These are phyloP conservation scores for Cladorhizidae sp. DNA, from an alignment of 37 sponge, comb jelly and placozoan genomes.

Conservation along the genomic window DNA sequence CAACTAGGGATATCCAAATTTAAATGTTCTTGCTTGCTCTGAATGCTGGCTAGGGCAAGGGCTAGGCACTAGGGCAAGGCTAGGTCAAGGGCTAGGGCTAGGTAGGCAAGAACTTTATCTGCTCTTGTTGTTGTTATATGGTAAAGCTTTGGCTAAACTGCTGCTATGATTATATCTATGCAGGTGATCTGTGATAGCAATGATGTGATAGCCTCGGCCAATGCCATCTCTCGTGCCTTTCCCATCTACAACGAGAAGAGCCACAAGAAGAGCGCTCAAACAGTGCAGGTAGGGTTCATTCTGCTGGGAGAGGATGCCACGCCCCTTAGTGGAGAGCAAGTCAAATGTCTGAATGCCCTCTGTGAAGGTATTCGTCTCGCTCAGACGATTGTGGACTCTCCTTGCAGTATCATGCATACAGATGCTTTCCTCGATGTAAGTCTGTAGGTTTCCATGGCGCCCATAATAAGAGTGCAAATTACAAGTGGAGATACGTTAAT, in stretches of 20 bases:
- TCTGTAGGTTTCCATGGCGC: too few species aligned
- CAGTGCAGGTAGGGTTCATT: slow-evolving; percentile 55
- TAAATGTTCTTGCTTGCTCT: too few species aligned
- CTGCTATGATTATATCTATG: background rate
- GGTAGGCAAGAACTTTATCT: too few species aligned
- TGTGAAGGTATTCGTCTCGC: slow-evolving; percentile 73
- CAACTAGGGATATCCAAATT: too few species aligned
- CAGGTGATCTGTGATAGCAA: slow-evolving; percentile 81
- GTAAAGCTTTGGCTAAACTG: too few species aligned
- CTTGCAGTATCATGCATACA: slow-evolving; percentile 92
- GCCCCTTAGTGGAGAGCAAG: slow-evolving; percentile 47
- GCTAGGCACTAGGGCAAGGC: too few species aligned
- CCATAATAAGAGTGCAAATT: too few species aligned
- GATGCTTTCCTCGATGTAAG: slow-evolving; percentile 81
- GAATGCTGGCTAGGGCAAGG: too few species aligned
- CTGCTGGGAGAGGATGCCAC: slow-evolving; percentile 26
- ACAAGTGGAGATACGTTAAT: too few species aligned
- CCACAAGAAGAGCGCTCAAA: background rate
- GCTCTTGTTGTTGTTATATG: too few species aligned
- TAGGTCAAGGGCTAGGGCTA: too few species aligned
- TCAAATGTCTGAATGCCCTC: slow-evolving; percentile 36
- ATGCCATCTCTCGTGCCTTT: slow-evolving; percentile 84
- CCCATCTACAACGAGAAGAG: slow-evolving; percentile 77
- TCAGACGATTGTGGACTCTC: slow-evolving; percentile 87
- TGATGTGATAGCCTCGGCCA: slow-evolving; percentile 78